These are phyloP conservation scores for Junco hyemalis DNA, from an alignment of 2,113 vertebrate genomes.

Conservation along the genomic window DNA sequence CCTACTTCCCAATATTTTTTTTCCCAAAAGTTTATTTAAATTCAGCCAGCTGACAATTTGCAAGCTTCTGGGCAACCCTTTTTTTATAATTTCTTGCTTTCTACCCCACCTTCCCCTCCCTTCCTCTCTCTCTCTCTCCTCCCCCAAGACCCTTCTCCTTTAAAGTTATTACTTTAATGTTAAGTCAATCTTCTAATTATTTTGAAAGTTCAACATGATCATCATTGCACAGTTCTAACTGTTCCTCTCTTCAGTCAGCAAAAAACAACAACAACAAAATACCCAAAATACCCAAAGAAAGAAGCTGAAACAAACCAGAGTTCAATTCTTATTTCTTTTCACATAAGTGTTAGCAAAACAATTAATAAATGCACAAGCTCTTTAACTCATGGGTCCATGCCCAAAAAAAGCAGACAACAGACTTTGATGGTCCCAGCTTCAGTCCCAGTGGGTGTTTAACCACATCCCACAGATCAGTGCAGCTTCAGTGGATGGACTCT, in stretches of 20 bases:
- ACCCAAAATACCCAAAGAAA: neutral
- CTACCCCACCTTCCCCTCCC: neutral
- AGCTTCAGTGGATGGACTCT: neutral
- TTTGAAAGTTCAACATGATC: neutral
- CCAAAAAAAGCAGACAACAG: neutral
- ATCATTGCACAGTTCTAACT: neutral
- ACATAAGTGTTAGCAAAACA: neutral
- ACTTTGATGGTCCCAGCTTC: neutral
- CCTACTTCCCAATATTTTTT: conserved; percentile 4
- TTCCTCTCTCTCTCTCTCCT: neutral
- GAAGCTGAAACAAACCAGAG: neutral
- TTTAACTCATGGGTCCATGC: neutral
- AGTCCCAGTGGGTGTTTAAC: neutral
- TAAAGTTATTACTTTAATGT: neutral
- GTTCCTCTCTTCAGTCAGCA: neutral
- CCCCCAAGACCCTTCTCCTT: neutral
- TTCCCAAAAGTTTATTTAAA: conserved; percentile 39
- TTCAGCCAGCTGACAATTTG: conserved; percentile 15
- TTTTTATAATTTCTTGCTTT: neutral
- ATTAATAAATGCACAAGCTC: neutral
- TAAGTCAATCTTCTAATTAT: neutral
- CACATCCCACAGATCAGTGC: neutral
- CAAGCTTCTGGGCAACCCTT: conserved; percentile 6
- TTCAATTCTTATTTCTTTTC: neutral
- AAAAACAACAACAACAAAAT: neutral